Conservation (phyloP, 2,888 invertebrate species). For the Himalopsyche tibetana region DNA sequence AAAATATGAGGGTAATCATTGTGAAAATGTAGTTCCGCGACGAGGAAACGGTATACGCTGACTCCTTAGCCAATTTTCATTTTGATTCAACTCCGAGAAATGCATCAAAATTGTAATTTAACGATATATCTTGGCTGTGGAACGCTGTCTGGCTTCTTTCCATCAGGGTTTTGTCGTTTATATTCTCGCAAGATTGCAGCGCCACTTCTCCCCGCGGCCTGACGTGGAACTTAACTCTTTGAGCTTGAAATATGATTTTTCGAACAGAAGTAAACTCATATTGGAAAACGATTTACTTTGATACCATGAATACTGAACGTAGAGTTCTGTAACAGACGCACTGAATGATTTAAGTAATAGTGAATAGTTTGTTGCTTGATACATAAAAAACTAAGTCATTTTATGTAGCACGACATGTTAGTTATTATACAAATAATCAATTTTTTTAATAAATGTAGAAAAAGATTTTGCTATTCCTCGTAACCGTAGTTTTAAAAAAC, state of each 20-base stretch:
- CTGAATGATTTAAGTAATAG: not conserved
- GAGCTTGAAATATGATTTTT: constrained; percentile 52
- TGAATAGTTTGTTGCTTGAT: not conserved
- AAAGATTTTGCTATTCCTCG: too few species aligned
- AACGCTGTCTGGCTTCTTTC: constrained; percentile 45
- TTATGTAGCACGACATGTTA: too few species aligned
- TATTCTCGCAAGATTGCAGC: constrained; percentile 27
- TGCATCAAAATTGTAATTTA: constrained; percentile 50
- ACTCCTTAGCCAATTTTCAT: constrained; percentile 45
- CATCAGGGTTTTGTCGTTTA: constrained; percentile 46
- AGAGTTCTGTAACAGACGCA: not conserved
- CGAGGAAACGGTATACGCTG: constrained; percentile 16
- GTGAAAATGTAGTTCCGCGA: constrained; percentile 8
- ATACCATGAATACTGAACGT: constrained; percentile 33
- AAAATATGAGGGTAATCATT: constrained; percentile 37
- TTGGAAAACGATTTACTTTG: constrained; percentile 50
- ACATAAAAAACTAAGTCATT: not conserved
- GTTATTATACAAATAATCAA: too few species aligned
- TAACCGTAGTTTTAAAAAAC: too few species aligned
- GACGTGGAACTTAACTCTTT: constrained; percentile 41
- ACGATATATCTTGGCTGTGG: constrained; percentile 41
- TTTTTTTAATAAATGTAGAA: too few species aligned
- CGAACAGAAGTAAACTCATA: constrained; percentile 47
- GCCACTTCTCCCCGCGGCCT: constrained; percentile 31
- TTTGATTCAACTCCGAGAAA: constrained; percentile 44